phyloP scores from a whole-genome alignment of 2,797 vertebrate species.

The Triplophysa yarkandensis region DNA sequence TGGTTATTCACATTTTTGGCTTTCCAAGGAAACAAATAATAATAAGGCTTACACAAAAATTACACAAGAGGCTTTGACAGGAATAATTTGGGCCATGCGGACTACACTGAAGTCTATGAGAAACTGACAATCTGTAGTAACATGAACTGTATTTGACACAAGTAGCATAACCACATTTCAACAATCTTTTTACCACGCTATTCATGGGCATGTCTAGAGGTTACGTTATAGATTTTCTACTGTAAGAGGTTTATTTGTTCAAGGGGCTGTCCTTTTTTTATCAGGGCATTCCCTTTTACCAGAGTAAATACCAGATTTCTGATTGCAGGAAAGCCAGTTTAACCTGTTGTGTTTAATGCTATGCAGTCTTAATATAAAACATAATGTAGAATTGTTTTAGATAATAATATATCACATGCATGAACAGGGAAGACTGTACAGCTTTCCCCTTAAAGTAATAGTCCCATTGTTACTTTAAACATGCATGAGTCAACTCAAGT shows the following conservation, averaged over 20 bases:
- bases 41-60: neutral
- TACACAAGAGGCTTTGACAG: neutral
- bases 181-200: neutral
- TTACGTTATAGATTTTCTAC: neutral
- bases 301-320: neutral
- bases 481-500: too few relatives aligned
- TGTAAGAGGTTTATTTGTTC: neutral
- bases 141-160: neutral
- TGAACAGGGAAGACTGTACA: too few relatives aligned
- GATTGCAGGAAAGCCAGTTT: neutral
- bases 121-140: neutral
- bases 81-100: neutral
- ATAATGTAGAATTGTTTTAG: too few relatives aligned
- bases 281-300: neutral
- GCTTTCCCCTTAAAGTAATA: too few relatives aligned
- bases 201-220: neutral
- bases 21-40: constrained; percentile 14
- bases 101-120: neutral
- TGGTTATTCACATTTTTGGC: constrained; percentile 26
- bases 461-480: too few relatives aligned
- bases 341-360: neutral
- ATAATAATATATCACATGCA: too few relatives aligned
- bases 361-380: neutral
- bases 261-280: neutral
- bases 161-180: neutral